These are phyloP conservation scores for Pteruthius melanotis DNA, from an alignment of 2,113 vertebrate genomes.

Conservation along the genomic window DNA sequence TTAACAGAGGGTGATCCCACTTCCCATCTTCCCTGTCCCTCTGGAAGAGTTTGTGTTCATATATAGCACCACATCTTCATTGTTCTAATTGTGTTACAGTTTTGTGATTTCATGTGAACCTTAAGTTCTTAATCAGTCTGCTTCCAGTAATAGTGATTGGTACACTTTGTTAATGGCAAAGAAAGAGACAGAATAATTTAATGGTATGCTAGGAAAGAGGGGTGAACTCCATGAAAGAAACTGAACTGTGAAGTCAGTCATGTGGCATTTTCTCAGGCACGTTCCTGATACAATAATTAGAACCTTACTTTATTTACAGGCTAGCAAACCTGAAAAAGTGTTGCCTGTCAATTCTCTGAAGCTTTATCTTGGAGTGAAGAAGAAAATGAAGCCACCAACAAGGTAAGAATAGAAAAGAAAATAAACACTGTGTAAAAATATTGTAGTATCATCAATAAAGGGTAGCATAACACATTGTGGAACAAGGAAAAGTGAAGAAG, in stretches of 20 bases:
- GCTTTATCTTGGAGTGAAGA: slow-evolving; percentile 90
- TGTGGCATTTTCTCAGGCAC: neutral
- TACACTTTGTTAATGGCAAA: neutral
- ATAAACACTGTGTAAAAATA: neutral
- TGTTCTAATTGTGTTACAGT: neutral
- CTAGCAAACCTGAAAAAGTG: slow-evolving; percentile 85
- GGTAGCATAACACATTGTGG: neutral
- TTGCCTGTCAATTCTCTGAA: slow-evolving; percentile 81
- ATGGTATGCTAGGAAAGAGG: neutral
- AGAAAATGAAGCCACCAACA: slow-evolving; percentile 88
- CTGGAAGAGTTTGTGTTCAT: neutral
- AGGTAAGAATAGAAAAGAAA: slow-evolving; percentile 72
- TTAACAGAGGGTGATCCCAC: neutral
- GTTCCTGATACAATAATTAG: neutral
- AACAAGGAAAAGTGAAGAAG: neutral
- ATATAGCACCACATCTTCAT: neutral
- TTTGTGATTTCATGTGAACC: neutral
- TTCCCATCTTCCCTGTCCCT: neutral
- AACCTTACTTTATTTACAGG: slow-evolving; percentile 74
- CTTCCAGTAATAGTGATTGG: neutral
- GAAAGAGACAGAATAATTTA: neutral
- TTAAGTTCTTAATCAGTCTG: neutral
- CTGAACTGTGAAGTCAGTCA: neutral
- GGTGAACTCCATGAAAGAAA: neutral
- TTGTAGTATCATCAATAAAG: neutral